These are phyloP conservation scores for Sinella curviseta DNA, from an alignment of 1,140 invertebrate genomes.

Conservation along the genomic window DNA sequence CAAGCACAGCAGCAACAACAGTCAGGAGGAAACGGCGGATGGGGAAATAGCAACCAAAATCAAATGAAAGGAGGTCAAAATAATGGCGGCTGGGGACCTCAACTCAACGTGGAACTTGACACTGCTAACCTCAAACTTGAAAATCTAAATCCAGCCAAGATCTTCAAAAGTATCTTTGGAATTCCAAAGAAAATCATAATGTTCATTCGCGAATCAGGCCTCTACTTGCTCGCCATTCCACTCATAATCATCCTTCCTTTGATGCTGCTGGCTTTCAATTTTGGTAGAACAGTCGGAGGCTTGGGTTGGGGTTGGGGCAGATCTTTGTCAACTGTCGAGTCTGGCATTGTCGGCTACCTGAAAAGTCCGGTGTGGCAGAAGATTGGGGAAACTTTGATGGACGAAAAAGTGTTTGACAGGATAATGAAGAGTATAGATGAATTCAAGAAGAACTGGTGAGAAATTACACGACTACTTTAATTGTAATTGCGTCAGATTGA, in stretches of 20 bases:
- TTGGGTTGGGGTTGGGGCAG: neutral
- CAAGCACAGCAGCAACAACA: neutral
- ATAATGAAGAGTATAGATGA: constrained; percentile 12
- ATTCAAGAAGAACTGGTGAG: constrained; percentile 19
- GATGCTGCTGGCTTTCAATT: neutral
- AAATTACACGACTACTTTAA: too few relatives aligned
- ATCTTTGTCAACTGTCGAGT: neutral
- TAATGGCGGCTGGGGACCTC: neutral
- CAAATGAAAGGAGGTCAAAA: neutral
- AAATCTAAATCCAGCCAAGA: neutral
- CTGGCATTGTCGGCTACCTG: neutral
- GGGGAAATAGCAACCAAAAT: constrained; percentile 5
- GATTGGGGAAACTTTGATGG: neutral
- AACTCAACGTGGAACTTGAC: constrained; percentile 6
- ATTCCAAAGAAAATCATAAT: neutral
- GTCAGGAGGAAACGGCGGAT: neutral
- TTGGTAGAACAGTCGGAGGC: neutral
- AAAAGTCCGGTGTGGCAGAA: constrained; percentile 17
- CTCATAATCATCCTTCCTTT: neutral
- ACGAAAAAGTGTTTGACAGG: neutral
- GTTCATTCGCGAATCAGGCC: constrained; percentile 6
- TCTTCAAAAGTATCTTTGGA: neutral
- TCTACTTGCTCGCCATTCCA: neutral
- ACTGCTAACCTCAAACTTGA: neutral
- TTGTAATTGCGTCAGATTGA: too few relatives aligned